Conservation (phyloP, 2,888 invertebrate genomes). For the Polydrusus cervinus region DNA sequence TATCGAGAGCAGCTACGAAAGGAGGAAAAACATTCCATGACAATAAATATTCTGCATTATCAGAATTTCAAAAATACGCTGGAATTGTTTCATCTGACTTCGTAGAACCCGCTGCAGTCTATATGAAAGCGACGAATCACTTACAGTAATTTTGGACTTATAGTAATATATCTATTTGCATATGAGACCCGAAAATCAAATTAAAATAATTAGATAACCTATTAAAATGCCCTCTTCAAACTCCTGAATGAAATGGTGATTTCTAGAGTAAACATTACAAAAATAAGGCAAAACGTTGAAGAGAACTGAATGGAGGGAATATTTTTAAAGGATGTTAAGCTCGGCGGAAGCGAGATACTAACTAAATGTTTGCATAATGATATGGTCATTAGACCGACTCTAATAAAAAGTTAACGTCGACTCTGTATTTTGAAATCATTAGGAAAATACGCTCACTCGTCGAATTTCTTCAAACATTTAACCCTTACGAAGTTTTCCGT, state of each 20-base stretch:
- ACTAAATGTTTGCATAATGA: slow-evolving; percentile 51
- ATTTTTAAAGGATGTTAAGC: slow-evolving; percentile 39
- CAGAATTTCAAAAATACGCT: too few relatives aligned
- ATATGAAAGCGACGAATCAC: too few relatives aligned
- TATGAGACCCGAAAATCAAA: too few relatives aligned
- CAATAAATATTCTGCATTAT: too few relatives aligned
- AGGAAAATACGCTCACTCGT: slow-evolving; percentile 41
- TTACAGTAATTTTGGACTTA: too few relatives aligned
- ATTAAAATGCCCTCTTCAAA: neutral
- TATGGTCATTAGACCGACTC: slow-evolving; percentile 45
- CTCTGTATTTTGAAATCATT: slow-evolving; percentile 51
- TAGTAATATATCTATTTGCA: too few relatives aligned
- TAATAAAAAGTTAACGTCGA: slow-evolving; percentile 38
- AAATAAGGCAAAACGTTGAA: slow-evolving; percentile 32
- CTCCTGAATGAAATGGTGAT: slow-evolving; percentile 11
- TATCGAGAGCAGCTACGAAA: too few relatives aligned
- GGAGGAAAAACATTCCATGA: too few relatives aligned
- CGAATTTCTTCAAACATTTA: slow-evolving; percentile 38
- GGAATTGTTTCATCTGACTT: too few relatives aligned
- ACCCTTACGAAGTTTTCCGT: slow-evolving; percentile 24
- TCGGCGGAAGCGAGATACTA: slow-evolving; percentile 42
- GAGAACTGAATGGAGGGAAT: slow-evolving; percentile 33
- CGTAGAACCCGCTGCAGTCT: too few relatives aligned
- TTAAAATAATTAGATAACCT: neutral
- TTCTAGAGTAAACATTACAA: slow-evolving; percentile 31